Conservation (phyloP, 2,113 vertebrate genomes). For the Lipotes vexillifer region DNA sequence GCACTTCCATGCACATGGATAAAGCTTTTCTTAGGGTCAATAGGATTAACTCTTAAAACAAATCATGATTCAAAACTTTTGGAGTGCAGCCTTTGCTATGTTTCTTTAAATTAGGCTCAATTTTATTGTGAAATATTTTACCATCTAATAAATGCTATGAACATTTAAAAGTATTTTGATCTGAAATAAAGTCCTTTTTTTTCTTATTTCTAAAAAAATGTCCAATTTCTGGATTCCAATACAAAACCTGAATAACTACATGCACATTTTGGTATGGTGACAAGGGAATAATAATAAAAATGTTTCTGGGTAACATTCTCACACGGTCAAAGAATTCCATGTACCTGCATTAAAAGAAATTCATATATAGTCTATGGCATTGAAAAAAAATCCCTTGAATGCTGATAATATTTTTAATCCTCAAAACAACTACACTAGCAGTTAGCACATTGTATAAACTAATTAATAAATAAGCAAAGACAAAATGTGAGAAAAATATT, state of each 20-base stretch:
- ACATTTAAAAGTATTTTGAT: constrained; percentile 18
- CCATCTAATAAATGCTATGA: constrained; percentile 18
- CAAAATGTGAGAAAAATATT: not conserved
- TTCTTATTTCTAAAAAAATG: not conserved
- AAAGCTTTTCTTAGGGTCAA: not conserved
- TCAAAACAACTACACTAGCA: not conserved
- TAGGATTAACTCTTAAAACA: not conserved
- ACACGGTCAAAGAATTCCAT: not conserved
- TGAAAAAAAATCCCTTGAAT: not conserved
- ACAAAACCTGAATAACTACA: not conserved
- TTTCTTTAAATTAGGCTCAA: constrained; percentile 10
- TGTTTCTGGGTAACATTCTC: not conserved
- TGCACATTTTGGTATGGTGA: not conserved
- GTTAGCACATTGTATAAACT: not conserved
- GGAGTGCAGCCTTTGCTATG: not conserved
- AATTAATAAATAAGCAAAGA: not conserved
- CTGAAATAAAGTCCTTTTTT: not conserved
- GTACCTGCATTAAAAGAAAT: not conserved
- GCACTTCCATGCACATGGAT: not conserved
- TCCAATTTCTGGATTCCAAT: not conserved
- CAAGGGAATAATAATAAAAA: not conserved
- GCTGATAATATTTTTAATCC: not conserved
- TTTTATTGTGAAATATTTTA: constrained; percentile 15
- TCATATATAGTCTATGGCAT: not conserved
- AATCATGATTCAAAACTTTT: not conserved